A percentile compares a stretch with the other conserved stretches of the same genome.
These are phyloP conservation scores for Amblyopsis rosae DNA, from an alignment of 2,113 vertebrate species.

Conservation along the genomic window DNA sequence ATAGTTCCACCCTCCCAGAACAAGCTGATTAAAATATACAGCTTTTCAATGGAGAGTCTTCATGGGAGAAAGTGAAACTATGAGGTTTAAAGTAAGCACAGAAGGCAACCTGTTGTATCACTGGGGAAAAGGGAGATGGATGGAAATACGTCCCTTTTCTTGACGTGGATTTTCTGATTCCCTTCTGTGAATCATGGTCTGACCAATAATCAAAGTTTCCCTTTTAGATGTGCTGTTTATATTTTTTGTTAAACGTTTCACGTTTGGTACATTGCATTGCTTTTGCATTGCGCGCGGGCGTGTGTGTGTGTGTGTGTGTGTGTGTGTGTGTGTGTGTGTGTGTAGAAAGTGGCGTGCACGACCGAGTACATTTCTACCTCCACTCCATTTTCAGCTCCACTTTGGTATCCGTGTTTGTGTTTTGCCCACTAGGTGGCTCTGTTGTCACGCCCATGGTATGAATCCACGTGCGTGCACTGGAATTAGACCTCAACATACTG, in stretches of 20 bases:
- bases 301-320: not conserved
- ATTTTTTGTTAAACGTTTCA: too few relatives aligned
- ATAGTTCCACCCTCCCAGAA: too few relatives aligned
- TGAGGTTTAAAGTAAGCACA: not conserved
- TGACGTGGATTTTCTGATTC: not conserved
- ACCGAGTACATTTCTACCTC: too few relatives aligned
- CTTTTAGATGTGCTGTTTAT: too few relatives aligned
- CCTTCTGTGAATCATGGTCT: not conserved
- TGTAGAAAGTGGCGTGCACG: too few relatives aligned
- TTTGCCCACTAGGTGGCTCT: constrained; percentile 54
- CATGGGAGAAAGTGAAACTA: not conserved
- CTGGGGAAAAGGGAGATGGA: not conserved
- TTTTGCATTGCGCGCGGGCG: not conserved
- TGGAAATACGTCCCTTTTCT: not conserved
- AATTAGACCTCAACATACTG: too few relatives aligned
- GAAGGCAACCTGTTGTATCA: not conserved
- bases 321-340: not conserved
- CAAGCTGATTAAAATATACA: too few relatives aligned
- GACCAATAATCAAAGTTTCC: not conserved
- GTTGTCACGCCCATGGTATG: constrained; percentile 7
- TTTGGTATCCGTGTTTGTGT: too few relatives aligned
- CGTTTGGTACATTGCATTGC: not conserved
- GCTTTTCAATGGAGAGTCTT: too few relatives aligned
- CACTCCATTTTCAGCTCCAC: too few relatives aligned
- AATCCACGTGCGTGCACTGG: too few relatives aligned